Evolutionary conservation across 2,888 invertebrate genomes (phyloP), one percentile per base, ranked within the genome.

Genomic region (Anthrax anthrax): DNA sequence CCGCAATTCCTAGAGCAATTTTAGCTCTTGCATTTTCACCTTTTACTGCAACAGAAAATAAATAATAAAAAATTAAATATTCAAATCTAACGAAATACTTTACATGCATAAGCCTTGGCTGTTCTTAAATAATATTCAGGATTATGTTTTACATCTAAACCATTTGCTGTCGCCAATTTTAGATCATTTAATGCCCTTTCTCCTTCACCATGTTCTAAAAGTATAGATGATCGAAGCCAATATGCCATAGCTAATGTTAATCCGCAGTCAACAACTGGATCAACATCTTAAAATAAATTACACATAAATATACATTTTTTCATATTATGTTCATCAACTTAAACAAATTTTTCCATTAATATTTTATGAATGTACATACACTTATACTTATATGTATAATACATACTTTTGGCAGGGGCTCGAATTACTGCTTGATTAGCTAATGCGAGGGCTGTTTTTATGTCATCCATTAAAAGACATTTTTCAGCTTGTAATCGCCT

Each of bases 361-460:
- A 27, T 27, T 27, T 27, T 27, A n/a, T n/a, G n/a, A n/a, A n/a
- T n/a, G n/a, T n/a, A n/a, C n/a, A n/a, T n/a, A n/a, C n/a, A n/a
- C n/a, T n/a, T n/a, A n/a, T n/a, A n/a, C n/a, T n/a, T n/a, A n/a
- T n/a, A n/a, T n/a, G n/a, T n/a, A n/a, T n/a, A n/a, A n/a, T n/a
- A 16, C 50, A 50, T 58, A 80, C 82, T 78, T 56, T 75, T 73
- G 54, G 69, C 64, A 0, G 85, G 84, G 0, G 86, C 82, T 49
- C 82, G 71, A 27, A 86, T 70, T 8, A 88, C 78, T 14, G 83
- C 81, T 60, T 85, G 82, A 61, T 80, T 81, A 48, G 78, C 78
- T 2, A 80, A 65, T 1, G 73, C 65, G 18, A 86, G 63, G 0
- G 85, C 80, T 57, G 72, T 75, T 45, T 70, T 61, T 4, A 70